These are phyloP conservation scores for Theodoxus fluviatilis DNA, from an alignment of 2,888 invertebrate species.

Conservation along the genomic window DNA sequence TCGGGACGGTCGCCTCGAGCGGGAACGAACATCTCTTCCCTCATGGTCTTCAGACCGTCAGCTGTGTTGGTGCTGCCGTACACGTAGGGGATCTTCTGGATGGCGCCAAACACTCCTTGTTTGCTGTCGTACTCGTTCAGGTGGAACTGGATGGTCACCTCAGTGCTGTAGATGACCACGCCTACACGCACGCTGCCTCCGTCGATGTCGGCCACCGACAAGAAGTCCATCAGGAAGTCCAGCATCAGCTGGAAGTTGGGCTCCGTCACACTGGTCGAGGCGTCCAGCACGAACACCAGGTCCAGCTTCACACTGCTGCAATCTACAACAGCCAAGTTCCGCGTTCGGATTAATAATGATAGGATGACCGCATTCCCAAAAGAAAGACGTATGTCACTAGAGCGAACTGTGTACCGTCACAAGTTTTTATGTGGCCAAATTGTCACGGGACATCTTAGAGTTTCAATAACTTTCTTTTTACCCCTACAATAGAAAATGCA, in stretches of 20 bases:
- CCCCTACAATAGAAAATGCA: no score
- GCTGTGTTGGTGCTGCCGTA: slow-evolving; percentile 45
- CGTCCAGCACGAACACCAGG: slow-evolving; percentile 45
- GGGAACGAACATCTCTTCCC: slow-evolving; percentile 43
- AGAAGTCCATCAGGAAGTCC: slow-evolving; percentile 43
- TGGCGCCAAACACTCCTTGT: slow-evolving; percentile 31
- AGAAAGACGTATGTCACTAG: no score
- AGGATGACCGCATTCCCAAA: not conserved
- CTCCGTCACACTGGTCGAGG: slow-evolving; percentile 47
- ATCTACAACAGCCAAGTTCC: slow-evolving; percentile 1
- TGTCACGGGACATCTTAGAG: no score
- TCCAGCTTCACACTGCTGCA: slow-evolving; percentile 29
- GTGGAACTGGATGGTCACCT: slow-evolving; percentile 36
- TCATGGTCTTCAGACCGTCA: slow-evolving; percentile 38
- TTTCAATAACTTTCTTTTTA: no score
- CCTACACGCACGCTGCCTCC: slow-evolving; percentile 42
- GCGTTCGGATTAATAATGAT: not conserved
- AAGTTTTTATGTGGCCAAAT: no score
- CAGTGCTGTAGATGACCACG: slow-evolving; percentile 40
- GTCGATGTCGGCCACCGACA: slow-evolving; percentile 35
- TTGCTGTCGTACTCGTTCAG: slow-evolving; percentile 34
- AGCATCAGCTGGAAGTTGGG: slow-evolving; percentile 41
- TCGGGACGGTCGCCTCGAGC: slow-evolving; percentile 38
- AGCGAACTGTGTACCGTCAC: no score
- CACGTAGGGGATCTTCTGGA: slow-evolving; percentile 31